phyloP scores from a whole-genome alignment of 2,113 vertebrate genomes.

The Onychostoma macrolepis region DNA sequence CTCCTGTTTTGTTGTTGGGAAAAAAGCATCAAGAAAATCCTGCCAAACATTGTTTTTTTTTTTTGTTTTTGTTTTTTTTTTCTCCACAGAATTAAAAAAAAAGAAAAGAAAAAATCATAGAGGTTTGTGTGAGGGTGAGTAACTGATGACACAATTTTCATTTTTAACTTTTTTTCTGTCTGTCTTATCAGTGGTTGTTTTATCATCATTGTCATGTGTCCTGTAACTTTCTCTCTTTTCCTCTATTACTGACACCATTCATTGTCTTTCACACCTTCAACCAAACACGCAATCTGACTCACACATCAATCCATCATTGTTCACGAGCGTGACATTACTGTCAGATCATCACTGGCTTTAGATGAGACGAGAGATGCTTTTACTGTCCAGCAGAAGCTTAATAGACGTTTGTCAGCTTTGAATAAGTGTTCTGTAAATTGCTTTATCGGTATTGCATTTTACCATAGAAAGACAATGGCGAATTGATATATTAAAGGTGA shows the following conservation, averaged over 20 bases:
- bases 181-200: background rate
- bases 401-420: background rate
- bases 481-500: too few species aligned
- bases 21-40: background rate
- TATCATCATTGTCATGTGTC: background rate
- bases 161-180: background rate
- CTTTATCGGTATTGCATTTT: background rate
- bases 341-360: background rate
- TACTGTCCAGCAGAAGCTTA: background rate
- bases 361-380: background rate
- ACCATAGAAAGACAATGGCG: background rate
- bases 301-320: background rate
- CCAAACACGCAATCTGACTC: constrained; percentile 9
- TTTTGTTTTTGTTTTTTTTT: background rate
- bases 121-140: background rate
- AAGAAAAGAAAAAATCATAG: too few species aligned
- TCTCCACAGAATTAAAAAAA: background rate
- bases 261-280: background rate
- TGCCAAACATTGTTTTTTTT: background rate
- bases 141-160: background rate
- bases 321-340: background rate
- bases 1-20: background rate
- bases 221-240: background rate
- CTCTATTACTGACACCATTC: background rate
- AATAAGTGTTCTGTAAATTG: background rate